A percentile compares a stretch with the other conserved stretches of the same genome.
Conservation (phyloP, 2,113 vertebrate species). For the Lonchura striata region DNA sequence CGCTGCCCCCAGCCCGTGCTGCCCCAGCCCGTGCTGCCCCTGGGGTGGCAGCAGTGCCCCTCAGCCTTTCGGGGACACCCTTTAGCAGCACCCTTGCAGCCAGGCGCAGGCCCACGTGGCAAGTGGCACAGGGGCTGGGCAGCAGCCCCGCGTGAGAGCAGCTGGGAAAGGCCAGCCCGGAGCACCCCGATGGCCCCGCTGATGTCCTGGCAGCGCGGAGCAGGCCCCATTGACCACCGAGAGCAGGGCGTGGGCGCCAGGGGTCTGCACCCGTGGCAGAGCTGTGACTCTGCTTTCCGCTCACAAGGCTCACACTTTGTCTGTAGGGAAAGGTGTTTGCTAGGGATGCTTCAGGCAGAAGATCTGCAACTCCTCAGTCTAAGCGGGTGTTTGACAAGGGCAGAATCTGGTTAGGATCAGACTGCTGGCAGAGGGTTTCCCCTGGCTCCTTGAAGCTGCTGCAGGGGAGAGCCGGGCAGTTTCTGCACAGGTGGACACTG, state of each 20-base stretch:
- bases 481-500: accelerated
- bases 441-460: neutral
- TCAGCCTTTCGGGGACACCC: too few relatives aligned
- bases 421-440: accelerated
- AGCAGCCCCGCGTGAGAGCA: accelerated
- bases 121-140: accelerated
- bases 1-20: neutral
- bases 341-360: neutral
- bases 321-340: neutral
- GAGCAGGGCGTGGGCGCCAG: accelerated
- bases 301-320: accelerated
- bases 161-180: neutral
- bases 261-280: neutral
- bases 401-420: slow-evolving; percentile 1
- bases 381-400: slow-evolving; percentile 1
- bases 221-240: accelerated
- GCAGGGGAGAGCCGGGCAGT: neutral
- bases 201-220: accelerated
- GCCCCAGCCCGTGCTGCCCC: neutral
- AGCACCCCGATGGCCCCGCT: accelerated
- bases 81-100: accelerated
- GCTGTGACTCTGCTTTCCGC: accelerated
- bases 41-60: accelerated
- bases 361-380: neutral
- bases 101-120: accelerated